Base-by-base conservation (phyloP, 1,140 invertebrate genomes). In the Phymorhynchus buccinoides region DNA sequence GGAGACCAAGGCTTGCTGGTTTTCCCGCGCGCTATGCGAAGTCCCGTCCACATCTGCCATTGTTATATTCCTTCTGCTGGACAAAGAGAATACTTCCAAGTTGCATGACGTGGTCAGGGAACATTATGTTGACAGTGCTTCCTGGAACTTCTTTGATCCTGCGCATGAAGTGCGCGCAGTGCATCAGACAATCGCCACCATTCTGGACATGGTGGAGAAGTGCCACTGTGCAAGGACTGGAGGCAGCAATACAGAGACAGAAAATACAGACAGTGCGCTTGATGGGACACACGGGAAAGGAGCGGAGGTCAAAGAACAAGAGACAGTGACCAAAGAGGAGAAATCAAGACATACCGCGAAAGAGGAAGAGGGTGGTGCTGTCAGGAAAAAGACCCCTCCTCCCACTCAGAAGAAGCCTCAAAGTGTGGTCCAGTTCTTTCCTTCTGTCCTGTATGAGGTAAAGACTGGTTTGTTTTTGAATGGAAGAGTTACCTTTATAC, bases 381-480 rank as follows among this genome's bases (percentile, higher is more conserved):
- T 27, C 56, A 56, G 30, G 37, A n/a, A 79, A 30, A 42, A 79
- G n/a, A 9, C 30, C 2, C 12, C 77, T 14, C 41, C 39, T n/a
- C 41, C n/a, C 1, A 18, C 32, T 4, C 30, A 39, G 41, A 27
- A 41, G 0, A 78, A 56, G 73, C 37, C 62, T 41, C 71, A 30
- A 37, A 48, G 30, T 44, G 32, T 79, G 18, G 68, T 83, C 9
- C n/a, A 84, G 41, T 35, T 86, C 52, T 56, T 86, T 37, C 86
- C 86, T 6, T 66, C 68, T 39, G 79, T 68, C 22, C 41, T 86
- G 4, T 80, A 84, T 39, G 79, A 86, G 86, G 86, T 86, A 32
- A 1, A 83, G 62, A 3, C 7, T 62, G 52, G 66, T 52, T 75
- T 18, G 30, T 35, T 35, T 18, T 35, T 18, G n/a, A n/a, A n/a